A percentile compares a stretch with the other conserved stretches of the same genome.
Conservation (phyloP, 1,140 invertebrate species). For the Drosophila chauvacae region DNA sequence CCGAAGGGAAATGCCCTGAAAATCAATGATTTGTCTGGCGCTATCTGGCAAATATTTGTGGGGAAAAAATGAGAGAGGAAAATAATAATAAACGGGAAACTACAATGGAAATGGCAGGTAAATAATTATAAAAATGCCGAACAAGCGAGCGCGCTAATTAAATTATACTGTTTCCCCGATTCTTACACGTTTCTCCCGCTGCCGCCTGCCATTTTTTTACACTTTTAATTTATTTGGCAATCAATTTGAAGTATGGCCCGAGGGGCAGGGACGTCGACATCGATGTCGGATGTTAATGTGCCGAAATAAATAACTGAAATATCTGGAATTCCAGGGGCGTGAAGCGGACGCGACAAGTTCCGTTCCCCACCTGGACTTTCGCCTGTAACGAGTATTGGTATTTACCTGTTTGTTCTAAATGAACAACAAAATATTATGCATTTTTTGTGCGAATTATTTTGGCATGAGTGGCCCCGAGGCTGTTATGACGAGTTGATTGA, state of each 20-base stretch:
- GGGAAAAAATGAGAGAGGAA: conserved; percentile 19
- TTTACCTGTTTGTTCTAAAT: conserved; percentile 76
- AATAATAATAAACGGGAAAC: conserved; percentile 11
- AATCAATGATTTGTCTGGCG: conserved; percentile 31
- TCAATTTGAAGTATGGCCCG: conserved; percentile 66
- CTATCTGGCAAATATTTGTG: conserved; percentile 65
- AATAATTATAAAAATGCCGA: conserved; percentile 74
- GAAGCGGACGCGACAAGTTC: conserved; percentile 57
- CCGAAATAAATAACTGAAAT: conserved; percentile 80
- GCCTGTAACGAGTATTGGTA: conserved; percentile 26
- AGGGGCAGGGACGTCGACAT: conserved; percentile 14
- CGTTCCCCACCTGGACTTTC: conserved; percentile 53
- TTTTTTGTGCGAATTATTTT: conserved; percentile 48
- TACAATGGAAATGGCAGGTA: conserved; percentile 61
- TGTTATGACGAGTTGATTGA: conserved; percentile 39
- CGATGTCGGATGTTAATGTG: conserved; percentile 65
- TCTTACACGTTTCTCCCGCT: conserved; percentile 34
- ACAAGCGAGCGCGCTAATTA: conserved; percentile 76
- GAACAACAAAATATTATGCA: conserved; percentile 39
- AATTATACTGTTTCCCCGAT: conserved; percentile 74
- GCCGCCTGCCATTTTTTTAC: conserved; percentile 17
- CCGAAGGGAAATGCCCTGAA: conserved; percentile 54
- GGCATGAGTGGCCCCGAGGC: conserved; percentile 52
- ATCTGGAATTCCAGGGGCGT: conserved; percentile 67
- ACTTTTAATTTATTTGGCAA: conserved; percentile 79